Evolutionary conservation across 2,797 vertebrate species (phyloP), one percentile per base, ranked within the genome.

Genomic region (Acipenser ruthenus): DNA sequence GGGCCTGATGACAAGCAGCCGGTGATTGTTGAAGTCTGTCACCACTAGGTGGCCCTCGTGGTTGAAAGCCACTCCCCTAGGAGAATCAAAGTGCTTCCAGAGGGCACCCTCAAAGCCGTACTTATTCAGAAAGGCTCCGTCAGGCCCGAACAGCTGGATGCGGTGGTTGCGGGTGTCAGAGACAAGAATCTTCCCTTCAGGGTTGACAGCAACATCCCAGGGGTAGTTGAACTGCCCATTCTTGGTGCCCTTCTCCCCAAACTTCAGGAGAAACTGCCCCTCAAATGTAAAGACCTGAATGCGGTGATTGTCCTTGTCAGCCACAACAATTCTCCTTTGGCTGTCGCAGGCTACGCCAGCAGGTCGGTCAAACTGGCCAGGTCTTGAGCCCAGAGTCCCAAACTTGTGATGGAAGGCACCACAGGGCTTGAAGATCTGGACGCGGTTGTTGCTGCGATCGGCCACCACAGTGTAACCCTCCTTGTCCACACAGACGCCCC

Each of bases 21-120:
- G 92, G 78, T 99, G 97, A 92, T 99, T 99, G 91, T 99, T 99
- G 87, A 99, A 99, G 84, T 99, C 97, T 0, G 96, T 99, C 79
- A 99, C 97, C 50, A 99, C 94, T 75, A 99, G 81, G 86, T 98
- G 94, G 80, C 97, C 96, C 79, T 99, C 97, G 0, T 98, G 95
- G 86, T 96, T 99, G 80, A 99, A 99, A 79, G 96, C 94, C 79
- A 99, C 97, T 0, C 97, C 97, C 74, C 97, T 85, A 12, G 97
- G 97, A 8, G 96, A 99, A 84, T 99, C 97, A 79, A 99, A 99
- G 92, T 99, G 96, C 92, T 99, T 99, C 96, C 97, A 99, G 75
- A 99, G 91, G 10, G 95, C 92, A 66, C 97, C 96, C 83, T 99
- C 96, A 0, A 99, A 99, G 83, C 97, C 97, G 0, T 99, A 99